Evolutionary conservation across 2,888 invertebrate genomes (phyloP).

Genomic region (Ormyrus pomaceus): DNA sequence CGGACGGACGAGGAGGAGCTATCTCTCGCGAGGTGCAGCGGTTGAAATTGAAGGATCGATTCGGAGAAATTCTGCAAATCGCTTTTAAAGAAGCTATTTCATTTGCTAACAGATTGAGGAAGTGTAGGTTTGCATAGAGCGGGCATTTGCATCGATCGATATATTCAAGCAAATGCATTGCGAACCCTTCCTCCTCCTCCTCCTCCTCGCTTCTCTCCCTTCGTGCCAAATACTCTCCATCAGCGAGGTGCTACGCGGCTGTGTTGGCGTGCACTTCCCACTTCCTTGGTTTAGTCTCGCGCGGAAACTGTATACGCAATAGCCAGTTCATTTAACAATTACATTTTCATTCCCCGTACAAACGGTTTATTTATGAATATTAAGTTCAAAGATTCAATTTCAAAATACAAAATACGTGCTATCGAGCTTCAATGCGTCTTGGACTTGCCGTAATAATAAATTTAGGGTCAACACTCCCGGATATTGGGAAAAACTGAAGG

Average conservation of each 20-base stretch:
- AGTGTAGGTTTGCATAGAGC: conserved; percentile 4
- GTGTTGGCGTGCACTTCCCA: conserved; percentile 54
- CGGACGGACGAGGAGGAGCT: no score
- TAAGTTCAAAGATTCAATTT: no score
- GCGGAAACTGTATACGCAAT: background rate
- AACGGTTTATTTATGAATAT: no score
- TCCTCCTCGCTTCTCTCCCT: conserved; percentile 46
- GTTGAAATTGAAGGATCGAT: background rate
- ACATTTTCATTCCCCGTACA: background rate
- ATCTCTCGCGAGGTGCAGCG: no score
- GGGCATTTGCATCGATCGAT: conserved; percentile 33
- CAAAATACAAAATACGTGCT: no score
- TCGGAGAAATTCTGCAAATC: background rate
- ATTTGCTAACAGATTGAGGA: conserved; percentile 23
- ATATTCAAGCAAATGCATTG: conserved; percentile 59
- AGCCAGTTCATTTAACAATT: conserved; percentile 5
- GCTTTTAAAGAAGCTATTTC: conserved; percentile 10
- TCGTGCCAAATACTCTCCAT: conserved; percentile 47
- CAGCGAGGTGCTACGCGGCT: conserved; percentile 26
- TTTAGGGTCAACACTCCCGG: no score
- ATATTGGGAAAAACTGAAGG: no score
- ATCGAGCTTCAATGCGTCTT: no score
- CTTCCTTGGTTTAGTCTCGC: conserved; percentile 33
- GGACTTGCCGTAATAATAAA: no score
- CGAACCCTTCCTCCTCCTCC: conserved; percentile 31